Evolutionary conservation across 1,140 invertebrate species (phyloP).

Genomic region (Heliconius nattereri): DNA sequence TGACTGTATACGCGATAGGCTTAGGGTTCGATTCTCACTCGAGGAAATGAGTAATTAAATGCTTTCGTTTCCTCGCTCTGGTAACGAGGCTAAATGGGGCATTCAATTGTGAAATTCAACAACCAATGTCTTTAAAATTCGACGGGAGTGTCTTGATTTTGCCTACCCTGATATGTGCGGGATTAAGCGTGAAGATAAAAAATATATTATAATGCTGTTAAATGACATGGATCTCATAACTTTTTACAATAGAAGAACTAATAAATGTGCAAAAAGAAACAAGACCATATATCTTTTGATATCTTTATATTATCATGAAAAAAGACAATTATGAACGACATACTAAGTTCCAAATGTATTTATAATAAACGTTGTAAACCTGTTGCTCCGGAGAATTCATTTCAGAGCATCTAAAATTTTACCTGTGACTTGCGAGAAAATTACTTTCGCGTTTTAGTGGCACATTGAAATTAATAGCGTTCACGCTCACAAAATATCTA

Average conservation of each 20-base stretch:
- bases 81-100: too few species aligned
- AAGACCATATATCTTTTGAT: too few species aligned
- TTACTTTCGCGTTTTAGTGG: slow-evolving; percentile 17
- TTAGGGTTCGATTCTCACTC: too few species aligned
- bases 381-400: slow-evolving; percentile 25
- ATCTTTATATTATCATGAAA: background rate
- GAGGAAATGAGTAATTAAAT: too few species aligned
- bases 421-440: slow-evolving; percentile 21
- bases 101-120: too few species aligned
- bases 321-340: background rate
- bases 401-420: slow-evolving; percentile 20
- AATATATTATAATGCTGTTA: background rate
- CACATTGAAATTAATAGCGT: slow-evolving; percentile 20
- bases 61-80: too few species aligned
- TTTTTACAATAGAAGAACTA: too few species aligned
- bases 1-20: too few species aligned
- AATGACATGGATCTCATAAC: too few species aligned
- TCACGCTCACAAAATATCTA: slow-evolving; percentile 25
- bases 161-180: background rate
- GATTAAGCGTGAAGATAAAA: background rate
- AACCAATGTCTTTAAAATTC: too few species aligned
- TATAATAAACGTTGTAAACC: background rate
- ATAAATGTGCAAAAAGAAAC: background rate
- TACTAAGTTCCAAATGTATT: background rate
- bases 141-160: too few species aligned